Base-by-base conservation (phyloP, 2,888 invertebrate species). In the Ethmia dodecea region DNA sequence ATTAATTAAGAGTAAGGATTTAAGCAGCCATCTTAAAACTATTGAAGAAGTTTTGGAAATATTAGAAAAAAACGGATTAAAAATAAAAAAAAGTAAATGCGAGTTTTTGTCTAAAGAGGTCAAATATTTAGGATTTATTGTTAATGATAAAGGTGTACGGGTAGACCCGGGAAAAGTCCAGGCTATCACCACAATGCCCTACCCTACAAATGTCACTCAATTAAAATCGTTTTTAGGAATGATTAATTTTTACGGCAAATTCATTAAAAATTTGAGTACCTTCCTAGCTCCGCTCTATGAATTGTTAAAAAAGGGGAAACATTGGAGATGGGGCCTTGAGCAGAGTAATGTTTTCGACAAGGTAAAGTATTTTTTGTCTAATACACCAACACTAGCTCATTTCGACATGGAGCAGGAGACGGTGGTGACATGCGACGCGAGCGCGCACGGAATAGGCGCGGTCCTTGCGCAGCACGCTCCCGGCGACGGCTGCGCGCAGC, bases 271-370 rank as follows among this genome's bases (percentile, higher is more conserved):
- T 20, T 6, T n/a, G n/a, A n/a, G 8, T 20, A 20, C 20, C 20
- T 4, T 20, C 8, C 20, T 20, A 9, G 20, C 20, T 5, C 20
- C 20, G n/a, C 20, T 20, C n/a, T 26, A 32, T 15, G 6, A 5
- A 3, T 32, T 32, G 9, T 15, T 10, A 10, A 32, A 32, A 10
- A n/a, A n/a, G n/a, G n/a, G n/a, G n/a, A 26, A 25, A 32, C 8
- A 11, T 15, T 10, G 4, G 8, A 10, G 16, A 11, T 32, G 4
- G 3, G 5, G 10, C 5, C 26, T 9, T 2, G 8, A 13, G 14
- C 3, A 25, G 3, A 5, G 11, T 6, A 5, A 11, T 1, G 25
- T 20, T 5, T 32, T 32, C 13, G 10, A 15, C 5, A 5, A 25
- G 16, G 5, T 26, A 3, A 32, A 32, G n/a, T n/a, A 13, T 5